Evolutionary conservation across 2,888 invertebrate genomes (phyloP).

Genomic region (Euclidia mi): DNA sequence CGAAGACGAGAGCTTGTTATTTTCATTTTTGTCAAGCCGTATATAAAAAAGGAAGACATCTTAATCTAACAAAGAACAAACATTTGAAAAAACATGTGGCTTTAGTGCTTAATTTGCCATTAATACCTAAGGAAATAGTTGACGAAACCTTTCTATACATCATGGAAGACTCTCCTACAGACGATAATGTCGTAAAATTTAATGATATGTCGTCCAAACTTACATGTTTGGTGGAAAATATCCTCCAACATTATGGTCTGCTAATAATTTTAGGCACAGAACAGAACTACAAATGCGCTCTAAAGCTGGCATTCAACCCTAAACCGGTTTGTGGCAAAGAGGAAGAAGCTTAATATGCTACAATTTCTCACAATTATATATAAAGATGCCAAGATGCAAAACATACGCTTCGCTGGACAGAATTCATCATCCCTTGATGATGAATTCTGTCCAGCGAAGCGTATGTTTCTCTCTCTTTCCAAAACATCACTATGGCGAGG

Average conservation of each 20-base stretch:
- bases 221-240: slow-evolving; percentile 6
- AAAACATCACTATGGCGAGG: too few species aligned
- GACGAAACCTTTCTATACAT: too few species aligned
- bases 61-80: slow-evolving; percentile 14
- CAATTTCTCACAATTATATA: too few species aligned
- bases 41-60: too few species aligned
- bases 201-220: slow-evolving; percentile 12
- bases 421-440: background rate
- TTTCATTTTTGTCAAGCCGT: too few species aligned
- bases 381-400: slow-evolving; percentile 14
- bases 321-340: too few species aligned
- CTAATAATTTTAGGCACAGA: slow-evolving; percentile 4
- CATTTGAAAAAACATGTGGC: slow-evolving; percentile 13
- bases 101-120: slow-evolving; percentile 11
- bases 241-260: slow-evolving; percentile 7
- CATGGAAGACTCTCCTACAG: too few species aligned
- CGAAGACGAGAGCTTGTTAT: too few species aligned
- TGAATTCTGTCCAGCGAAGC: too few species aligned
- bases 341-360: too few species aligned
- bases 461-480: too few species aligned
- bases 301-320: too few species aligned
- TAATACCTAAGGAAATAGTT: slow-evolving; percentile 13
- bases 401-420: background rate
- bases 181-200: slow-evolving; percentile 10
- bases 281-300: slow-evolving; percentile 10